Base-by-base conservation (phyloP, 2,113 vertebrate genomes). In the Rattus rattus region DNA sequence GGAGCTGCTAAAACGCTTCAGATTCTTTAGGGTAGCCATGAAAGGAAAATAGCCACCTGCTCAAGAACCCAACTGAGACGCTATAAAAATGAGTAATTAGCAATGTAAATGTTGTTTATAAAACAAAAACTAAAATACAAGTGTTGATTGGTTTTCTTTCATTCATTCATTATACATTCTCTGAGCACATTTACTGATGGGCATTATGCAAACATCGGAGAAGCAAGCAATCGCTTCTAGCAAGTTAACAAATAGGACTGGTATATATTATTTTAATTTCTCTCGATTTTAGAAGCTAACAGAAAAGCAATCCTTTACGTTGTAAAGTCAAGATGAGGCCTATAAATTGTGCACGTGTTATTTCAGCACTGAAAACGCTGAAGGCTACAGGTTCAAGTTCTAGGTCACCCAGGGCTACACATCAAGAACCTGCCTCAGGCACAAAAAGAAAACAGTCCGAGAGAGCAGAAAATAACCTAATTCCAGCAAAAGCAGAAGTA, bases 121-220 rank as follows among this genome's bases (percentile, higher is more conserved):
- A 65, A 69, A 19, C 47, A 3, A 91, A 90, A 1, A 84, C 13
- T 61, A 39, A 89, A 30, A 70, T 61, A 1, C n/a, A 90, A 80
- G 12, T 11, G 11, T 5, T 47, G 26, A 1, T 1, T 73, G 43
- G 22, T 93, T 93, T 72, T 83, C 90, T 93, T 72, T 83, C 90
- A 91, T 54, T 93, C 22, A 92, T 67, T 80, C 73, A 88, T 30
- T 84, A 90, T 30, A 43, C 33, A 95, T 36, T 70, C 84, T 76
- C 52, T 43, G 26, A 76, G 33, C 70, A 91, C 17, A 92, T 39
- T 76, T 69, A 72, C 9, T 61, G 61, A 33, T 5, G 11, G 10
- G 28, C 3, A 59, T 17, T 8, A 9, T 47, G 20, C 76, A 79
- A 95, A 63, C 67, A 76, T 8, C 26, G 20, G 4, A 10, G 11